Evolutionary conservation across 1,140 invertebrate genomes (phyloP).

Genomic region (Scaptodrosophila lebanonensis): DNA sequence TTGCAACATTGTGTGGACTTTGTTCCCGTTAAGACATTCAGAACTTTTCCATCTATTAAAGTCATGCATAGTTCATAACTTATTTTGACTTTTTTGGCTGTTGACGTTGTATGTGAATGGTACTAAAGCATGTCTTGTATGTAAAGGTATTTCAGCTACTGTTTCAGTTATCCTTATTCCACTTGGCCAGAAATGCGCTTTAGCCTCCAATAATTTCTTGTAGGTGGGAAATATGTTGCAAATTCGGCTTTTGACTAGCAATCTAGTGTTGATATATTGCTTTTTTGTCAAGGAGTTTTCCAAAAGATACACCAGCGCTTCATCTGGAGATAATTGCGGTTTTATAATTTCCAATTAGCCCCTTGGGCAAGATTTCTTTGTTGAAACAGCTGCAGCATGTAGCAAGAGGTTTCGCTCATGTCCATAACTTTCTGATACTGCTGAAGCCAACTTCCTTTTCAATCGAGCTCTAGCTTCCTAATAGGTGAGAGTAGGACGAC

Average conservation of each 20-base stretch:
- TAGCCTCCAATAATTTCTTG: neutral
- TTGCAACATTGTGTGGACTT: neutral
- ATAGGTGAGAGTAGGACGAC: neutral
- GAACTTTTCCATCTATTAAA: no score
- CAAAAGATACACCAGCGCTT: slow-evolving; percentile 4
- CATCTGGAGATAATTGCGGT: neutral
- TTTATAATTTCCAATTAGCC: neutral
- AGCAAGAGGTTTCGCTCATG: neutral
- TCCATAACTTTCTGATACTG: neutral
- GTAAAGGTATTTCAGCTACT: neutral
- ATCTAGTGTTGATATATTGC: slow-evolving; percentile 4
- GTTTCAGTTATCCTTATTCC: slow-evolving; percentile 1
- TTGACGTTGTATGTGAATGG: neutral
- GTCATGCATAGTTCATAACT: neutral
- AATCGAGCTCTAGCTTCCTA: neutral
- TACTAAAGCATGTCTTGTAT: neutral
- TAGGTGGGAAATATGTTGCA: neutral
- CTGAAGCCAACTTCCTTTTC: neutral
- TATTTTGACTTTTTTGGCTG: neutral
- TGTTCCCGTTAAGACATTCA: neutral
- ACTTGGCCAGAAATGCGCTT: neutral
- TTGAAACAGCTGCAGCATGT: slow-evolving; percentile 6
- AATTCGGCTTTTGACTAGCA: neutral
- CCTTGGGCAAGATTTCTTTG: neutral
- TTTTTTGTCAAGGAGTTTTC: slow-evolving; percentile 1